Evolutionary conservation across 2,888 invertebrate species (phyloP), one percentile per base, ranked within the genome.

Genomic region (Micoletzkya japonica): DNA sequence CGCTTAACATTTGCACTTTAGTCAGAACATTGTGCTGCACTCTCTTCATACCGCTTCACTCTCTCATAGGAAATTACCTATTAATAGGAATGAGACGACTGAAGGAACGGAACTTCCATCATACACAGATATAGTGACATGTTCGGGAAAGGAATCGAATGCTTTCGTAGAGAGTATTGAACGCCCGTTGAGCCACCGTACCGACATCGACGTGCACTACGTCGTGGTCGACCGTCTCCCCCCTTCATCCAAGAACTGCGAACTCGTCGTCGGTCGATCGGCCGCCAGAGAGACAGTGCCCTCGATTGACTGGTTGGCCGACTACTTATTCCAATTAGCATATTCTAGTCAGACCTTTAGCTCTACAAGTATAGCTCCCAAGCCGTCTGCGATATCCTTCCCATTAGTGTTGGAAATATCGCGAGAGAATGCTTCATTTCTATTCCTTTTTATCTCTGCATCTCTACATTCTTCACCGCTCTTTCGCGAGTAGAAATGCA

Each of bases 161-260:
- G 39, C 7, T 39, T 39, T 10, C 39, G 39, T 10, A 7, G 39
- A 39, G 7, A 10, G 39, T 39, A 17, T 59, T 44, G 10, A 44
- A 14, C 44, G 44, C 14, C 20, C 44, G 32, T 57, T 44, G 39
- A 68, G 68, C 1, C 68, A 30, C 14, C 68, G 68, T 20, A 49
- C 68, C 10, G 68, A 68, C 58, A 58, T 68, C 32, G 14, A 24
- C 17, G 68, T 68, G 14, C 68, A 49, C 26, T 68, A 68, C 68
- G 68, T 68, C 2, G 10, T 68, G 14, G 68, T 68, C 32, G 68
- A 68, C n/a, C 30, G 49, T n/a, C 57, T 68, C 2, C 68, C 68
- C 0, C 6, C 57, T 0, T 44, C 57, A 7, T 44, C 50, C 1
- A 68, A 68, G 58, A 68, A 68, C 26, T 68, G 68, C 34, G 68